phyloP scores from a whole-genome alignment of 2,797 vertebrate species.

The Clamator glandarius region DNA sequence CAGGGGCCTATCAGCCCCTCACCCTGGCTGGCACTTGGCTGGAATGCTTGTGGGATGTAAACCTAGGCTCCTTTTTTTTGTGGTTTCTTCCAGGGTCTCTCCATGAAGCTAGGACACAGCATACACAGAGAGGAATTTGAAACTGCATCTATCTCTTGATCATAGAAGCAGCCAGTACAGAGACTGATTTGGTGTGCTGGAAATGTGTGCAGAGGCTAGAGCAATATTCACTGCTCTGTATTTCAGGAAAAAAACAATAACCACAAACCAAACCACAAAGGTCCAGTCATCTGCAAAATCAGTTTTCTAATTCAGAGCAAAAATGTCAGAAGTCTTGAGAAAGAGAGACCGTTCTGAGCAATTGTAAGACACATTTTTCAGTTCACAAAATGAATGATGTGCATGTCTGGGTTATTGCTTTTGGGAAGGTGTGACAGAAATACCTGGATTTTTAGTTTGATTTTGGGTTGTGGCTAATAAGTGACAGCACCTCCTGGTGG shows the following conservation, averaged over 20 bases:
- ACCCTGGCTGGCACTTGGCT: neutral
- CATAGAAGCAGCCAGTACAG: neutral
- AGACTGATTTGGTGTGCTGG: neutral
- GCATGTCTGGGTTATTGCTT: neutral
- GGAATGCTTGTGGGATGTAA: too few relatives aligned
- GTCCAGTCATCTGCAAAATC: neutral
- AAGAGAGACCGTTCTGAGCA: neutral
- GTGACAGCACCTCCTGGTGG: neutral
- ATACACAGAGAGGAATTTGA: neutral
- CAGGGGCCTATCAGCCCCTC: neutral
- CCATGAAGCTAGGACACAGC: neutral
- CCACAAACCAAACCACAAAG: neutral
- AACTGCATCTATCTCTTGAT: neutral
- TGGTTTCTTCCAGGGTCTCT: neutral
- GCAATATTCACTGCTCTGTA: neutral
- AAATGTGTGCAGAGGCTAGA: neutral
- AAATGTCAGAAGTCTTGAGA: neutral
- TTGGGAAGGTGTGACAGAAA: neutral
- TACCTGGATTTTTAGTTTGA: neutral
- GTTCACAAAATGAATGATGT: neutral
- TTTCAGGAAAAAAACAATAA: neutral
- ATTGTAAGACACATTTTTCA: neutral
- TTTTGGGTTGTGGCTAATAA: neutral
- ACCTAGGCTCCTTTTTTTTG: neutral
- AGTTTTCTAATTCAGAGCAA: neutral